phyloP scores from a whole-genome alignment of 2,888 invertebrate species.

The Hyposoter dolosus region DNA sequence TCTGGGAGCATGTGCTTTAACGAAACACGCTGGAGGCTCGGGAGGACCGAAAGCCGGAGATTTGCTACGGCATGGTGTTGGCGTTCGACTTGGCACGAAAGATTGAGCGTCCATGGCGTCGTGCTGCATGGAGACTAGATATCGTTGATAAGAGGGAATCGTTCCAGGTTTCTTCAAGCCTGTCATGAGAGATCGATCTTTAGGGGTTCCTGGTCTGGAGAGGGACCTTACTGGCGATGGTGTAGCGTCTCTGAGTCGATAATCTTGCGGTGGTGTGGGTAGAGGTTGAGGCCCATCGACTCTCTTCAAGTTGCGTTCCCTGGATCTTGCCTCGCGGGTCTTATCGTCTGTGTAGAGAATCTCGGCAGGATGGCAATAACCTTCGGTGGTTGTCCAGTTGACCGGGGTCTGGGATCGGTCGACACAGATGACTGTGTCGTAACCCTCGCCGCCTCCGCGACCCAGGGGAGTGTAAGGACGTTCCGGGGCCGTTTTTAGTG shows the following conservation, averaged over 20 bases:
- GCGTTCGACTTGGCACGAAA: slow-evolving; percentile 80
- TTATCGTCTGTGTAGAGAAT: slow-evolving; percentile 79
- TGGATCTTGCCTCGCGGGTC: slow-evolving; percentile 69
- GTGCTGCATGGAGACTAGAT: slow-evolving; percentile 87
- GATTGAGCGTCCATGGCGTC: slow-evolving; percentile 78
- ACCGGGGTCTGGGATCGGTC: slow-evolving; percentile 79
- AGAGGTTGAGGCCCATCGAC: slow-evolving; percentile 79
- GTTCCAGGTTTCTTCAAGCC: slow-evolving; percentile 90
- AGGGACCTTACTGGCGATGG: slow-evolving; percentile 86
- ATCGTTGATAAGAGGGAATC: slow-evolving; percentile 92
- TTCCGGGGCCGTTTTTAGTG: slow-evolving; percentile 89
- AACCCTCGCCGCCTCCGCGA: slow-evolving; percentile 80
- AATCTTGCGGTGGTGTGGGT: slow-evolving; percentile 82
- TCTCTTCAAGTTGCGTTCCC: slow-evolving; percentile 69
- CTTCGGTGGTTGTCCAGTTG: slow-evolving; percentile 73
- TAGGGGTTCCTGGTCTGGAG: slow-evolving; percentile 88
- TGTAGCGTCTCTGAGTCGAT: slow-evolving; percentile 81
- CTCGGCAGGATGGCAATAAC: slow-evolving; percentile 80
- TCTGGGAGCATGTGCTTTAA: slow-evolving; percentile 89
- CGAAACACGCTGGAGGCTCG: slow-evolving; percentile 78
- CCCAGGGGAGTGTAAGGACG: slow-evolving; percentile 88
- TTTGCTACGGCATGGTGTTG: slow-evolving; percentile 86
- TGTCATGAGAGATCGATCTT: slow-evolving; percentile 80
- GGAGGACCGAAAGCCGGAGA: slow-evolving; percentile 91
- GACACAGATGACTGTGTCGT: slow-evolving; percentile 69